Percentiles rank a stretch among this genome's conserved stretches.
Evolutionary conservation across 1,140 invertebrate genomes (phyloP).

Genomic region (Druon quercuslanigerum): DNA sequence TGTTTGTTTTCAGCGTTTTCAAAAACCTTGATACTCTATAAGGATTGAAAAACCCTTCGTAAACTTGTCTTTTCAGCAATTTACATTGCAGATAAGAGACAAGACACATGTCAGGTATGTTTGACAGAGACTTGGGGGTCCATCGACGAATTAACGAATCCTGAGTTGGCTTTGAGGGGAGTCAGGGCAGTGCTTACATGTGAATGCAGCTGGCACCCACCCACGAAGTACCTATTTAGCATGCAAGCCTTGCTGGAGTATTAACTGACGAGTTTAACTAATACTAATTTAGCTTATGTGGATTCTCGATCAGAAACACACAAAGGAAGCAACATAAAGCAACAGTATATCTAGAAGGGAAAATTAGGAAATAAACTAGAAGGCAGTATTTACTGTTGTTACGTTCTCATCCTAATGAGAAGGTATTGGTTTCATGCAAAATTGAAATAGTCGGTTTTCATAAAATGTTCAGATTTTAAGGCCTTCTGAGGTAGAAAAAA

Average conservation of each 20-base stretch:
- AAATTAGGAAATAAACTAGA: too few relatives aligned
- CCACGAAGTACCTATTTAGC: constrained; percentile 71
- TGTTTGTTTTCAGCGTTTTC: neutral
- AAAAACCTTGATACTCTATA: neutral
- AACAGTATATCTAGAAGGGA: too few relatives aligned
- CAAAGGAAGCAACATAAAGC: neutral
- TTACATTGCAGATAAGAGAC: constrained; percentile 22
- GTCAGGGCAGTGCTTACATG: constrained; percentile 52
- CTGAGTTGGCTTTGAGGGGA: constrained; percentile 43
- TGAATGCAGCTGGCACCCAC: constrained; percentile 64
- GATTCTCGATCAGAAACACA: constrained; percentile 67
- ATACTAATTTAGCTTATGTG: constrained; percentile 62
- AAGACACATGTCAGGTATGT: neutral
- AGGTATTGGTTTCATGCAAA: too few relatives aligned
- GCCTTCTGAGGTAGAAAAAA: too few relatives aligned
- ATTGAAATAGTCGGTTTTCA: too few relatives aligned
- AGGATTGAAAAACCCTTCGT: neutral
- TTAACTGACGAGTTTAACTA: constrained; percentile 73
- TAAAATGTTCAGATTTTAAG: too few relatives aligned
- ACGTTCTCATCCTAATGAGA: too few relatives aligned
- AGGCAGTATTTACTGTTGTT: too few relatives aligned
- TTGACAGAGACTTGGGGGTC: constrained; percentile 33
- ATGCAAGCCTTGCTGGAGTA: constrained; percentile 64
- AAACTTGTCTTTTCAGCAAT: constrained; percentile 2
- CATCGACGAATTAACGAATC: constrained; percentile 54